Conservation (phyloP, 2,888 invertebrate genomes). For the Hypomecis punctinalis region DNA sequence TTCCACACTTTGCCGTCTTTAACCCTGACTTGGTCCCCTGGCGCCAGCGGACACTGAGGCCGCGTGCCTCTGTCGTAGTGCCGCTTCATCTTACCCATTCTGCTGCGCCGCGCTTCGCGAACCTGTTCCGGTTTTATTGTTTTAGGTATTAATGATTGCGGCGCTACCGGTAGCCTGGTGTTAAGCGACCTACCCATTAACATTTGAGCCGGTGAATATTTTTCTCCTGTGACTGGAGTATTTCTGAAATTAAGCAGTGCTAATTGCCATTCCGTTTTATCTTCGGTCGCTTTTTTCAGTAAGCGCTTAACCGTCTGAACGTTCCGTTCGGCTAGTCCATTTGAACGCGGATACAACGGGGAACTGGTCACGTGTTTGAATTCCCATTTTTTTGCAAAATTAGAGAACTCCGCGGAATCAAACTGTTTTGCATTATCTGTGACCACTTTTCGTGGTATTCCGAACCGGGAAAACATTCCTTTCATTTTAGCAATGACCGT, state of each 20-base stretch:
- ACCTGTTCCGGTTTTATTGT: background rate
- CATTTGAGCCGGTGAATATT: constrained; percentile 12
- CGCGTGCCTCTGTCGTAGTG: constrained; percentile 2
- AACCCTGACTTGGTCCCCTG: background rate
- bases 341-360: constrained; percentile 29
- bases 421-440: constrained; percentile 11
- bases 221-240: constrained; percentile 24
- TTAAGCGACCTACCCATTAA: constrained; percentile 18
- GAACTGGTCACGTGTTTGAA: constrained; percentile 20
- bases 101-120: background rate
- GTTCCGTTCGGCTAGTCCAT: constrained; percentile 29
- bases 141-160: constrained; percentile 3
- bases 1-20: constrained; percentile 6
- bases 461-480: constrained; percentile 15
- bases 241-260: constrained; percentile 32
- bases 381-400: constrained; percentile 15
- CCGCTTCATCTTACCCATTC: constrained; percentile 3
- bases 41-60: background rate
- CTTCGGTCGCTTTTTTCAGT: constrained; percentile 23
- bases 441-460: constrained; percentile 15
- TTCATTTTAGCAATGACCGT: constrained; percentile 16
- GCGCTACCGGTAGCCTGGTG: constrained; percentile 11
- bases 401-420: constrained; percentile 1
- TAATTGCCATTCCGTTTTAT: constrained; percentile 26
- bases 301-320: constrained; percentile 28